These are phyloP conservation scores for Oreochromis aureus DNA, from an alignment of 2,113 vertebrate genomes.

Conservation along the genomic window DNA sequence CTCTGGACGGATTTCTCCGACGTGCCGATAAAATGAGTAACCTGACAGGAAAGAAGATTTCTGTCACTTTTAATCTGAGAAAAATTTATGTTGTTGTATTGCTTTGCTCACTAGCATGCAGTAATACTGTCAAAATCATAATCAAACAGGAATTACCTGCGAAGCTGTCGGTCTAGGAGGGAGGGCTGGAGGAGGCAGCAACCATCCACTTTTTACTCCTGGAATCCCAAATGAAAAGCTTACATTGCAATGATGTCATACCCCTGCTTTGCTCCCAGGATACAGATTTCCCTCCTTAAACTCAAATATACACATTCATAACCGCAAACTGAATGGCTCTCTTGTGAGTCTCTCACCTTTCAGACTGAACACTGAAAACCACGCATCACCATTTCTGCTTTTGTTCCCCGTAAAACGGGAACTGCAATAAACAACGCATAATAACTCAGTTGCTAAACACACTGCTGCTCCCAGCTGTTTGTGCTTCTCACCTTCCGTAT, in stretches of 20 bases:
- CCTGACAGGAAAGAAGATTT: conserved; percentile 11
- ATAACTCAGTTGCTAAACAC: not conserved
- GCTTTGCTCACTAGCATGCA: not conserved
- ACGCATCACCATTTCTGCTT: conserved; percentile 2
- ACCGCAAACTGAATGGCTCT: not conserved
- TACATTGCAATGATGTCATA: not conserved
- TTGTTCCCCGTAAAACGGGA: not conserved
- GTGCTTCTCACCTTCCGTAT: not conserved
- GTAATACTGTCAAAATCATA: not conserved
- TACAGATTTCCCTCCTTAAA: not conserved
- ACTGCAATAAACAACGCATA: not conserved
- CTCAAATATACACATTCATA: not conserved
- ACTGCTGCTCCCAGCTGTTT: not conserved
- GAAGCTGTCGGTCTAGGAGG: conserved; percentile 83
- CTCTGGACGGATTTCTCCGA: conserved; percentile 38
- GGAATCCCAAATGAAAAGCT: conserved; percentile 9
- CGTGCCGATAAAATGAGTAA: conserved; percentile 51
- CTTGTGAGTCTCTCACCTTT: not conserved
- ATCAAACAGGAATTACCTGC: conserved; percentile 76
- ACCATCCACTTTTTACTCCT: conserved; percentile 78
- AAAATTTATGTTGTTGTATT: not conserved
- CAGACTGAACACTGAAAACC: not conserved
- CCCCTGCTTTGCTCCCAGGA: not conserved
- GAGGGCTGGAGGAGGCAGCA: conserved; percentile 84
- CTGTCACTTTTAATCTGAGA: not conserved